Evolutionary conservation across 2,888 invertebrate species (phyloP).

Genomic region (Drosophila eohydei): DNA sequence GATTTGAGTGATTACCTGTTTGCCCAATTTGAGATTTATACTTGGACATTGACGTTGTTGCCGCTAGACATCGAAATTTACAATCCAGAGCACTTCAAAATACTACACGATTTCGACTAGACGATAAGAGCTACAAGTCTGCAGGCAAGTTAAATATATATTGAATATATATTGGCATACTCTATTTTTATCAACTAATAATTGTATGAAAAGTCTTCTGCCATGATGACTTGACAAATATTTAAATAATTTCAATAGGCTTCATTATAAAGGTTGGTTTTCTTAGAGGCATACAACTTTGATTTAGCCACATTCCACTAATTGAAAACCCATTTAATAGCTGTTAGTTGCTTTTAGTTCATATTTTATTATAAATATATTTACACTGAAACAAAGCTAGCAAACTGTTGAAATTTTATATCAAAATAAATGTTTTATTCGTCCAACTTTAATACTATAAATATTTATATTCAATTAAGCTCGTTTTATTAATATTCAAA

Average conservation of each 20-base stretch:
- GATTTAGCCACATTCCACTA: too few relatives aligned
- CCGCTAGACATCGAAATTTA: slow-evolving; percentile 29
- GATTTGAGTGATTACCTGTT: slow-evolving; percentile 74
- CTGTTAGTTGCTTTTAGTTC: too few relatives aligned
- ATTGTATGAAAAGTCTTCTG: not conserved
- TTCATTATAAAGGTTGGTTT: too few relatives aligned
- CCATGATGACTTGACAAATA: not conserved
- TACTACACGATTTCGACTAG: not conserved
- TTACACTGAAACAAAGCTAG: too few relatives aligned
- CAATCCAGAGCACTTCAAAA: slow-evolving; percentile 5
- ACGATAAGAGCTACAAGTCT: slow-evolving; percentile 26
- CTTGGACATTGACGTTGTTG: slow-evolving; percentile 38
- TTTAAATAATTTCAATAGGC: not conserved
- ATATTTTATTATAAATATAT: too few relatives aligned
- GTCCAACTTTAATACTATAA: too few relatives aligned
- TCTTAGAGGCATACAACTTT: too few relatives aligned
- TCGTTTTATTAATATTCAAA: too few relatives aligned
- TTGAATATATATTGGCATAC: not conserved
- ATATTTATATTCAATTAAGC: too few relatives aligned
- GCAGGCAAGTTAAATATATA: not conserved
- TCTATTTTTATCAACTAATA: slow-evolving; percentile 4
- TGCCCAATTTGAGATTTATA: slow-evolving; percentile 72
- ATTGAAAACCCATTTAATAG: too few relatives aligned
- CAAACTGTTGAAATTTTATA: too few relatives aligned
- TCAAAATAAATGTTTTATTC: too few relatives aligned